These are phyloP conservation scores for Palythoa caribaeorum DNA, from an alignment of 92 coral and sea anemone genomes.

Conservation along the genomic window DNA sequence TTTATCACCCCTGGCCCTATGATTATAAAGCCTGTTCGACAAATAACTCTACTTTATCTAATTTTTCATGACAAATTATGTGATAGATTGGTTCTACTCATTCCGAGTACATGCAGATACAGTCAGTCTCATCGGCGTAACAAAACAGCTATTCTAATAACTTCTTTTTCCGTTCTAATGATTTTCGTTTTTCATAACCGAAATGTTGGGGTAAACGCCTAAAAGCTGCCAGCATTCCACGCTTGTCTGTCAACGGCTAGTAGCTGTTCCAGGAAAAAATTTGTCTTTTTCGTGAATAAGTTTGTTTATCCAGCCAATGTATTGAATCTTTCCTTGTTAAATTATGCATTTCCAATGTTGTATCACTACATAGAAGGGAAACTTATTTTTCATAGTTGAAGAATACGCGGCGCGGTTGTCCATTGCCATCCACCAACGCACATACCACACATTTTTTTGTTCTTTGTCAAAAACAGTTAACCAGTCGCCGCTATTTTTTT, in stretches of 20 bases:
- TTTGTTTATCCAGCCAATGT: neutral
- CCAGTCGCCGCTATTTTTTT: slow-evolving; percentile 18
- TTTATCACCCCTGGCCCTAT: too few relatives aligned
- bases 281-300: slow-evolving; percentile 4
- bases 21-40: too few relatives aligned
- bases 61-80: too few relatives aligned
- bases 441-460: slow-evolving; percentile 15
- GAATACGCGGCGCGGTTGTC: neutral
- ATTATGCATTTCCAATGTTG: neutral
- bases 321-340: neutral
- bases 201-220: neutral
- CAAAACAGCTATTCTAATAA: slow-evolving; percentile 22
- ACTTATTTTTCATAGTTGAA: neutral
- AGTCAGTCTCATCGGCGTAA: neutral
- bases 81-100: neutral
- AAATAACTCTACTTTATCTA: too few relatives aligned
- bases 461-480: slow-evolving; percentile 28
- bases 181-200: slow-evolving; percentile 26
- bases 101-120: slow-evolving; percentile 1
- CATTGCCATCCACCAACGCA: slow-evolving; percentile 12
- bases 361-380: neutral
- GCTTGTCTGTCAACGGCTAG: slow-evolving; percentile 16
- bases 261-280: slow-evolving; percentile 19
- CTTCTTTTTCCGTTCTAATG: slow-evolving; percentile 36
- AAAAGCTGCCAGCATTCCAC: slow-evolving; percentile 24